Evolutionary conservation across 1,140 invertebrate genomes (phyloP), one percentile per base, ranked within the genome.

Genomic region (Drosophila bocqueti): DNA sequence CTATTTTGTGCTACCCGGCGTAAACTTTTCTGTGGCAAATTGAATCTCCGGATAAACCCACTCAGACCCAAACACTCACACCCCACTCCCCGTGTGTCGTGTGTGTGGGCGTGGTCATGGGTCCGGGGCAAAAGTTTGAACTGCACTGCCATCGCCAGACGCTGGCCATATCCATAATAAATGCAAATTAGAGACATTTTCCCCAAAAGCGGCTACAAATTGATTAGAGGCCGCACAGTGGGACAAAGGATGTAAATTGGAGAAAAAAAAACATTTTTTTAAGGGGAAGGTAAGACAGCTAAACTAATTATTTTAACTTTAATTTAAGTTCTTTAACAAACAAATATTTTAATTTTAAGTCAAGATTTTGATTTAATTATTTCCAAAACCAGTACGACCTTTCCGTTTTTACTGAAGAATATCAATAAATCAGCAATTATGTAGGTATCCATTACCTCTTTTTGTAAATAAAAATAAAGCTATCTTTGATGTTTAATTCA

Each of bases 111-210:
- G 84, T 87, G 84, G 77, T 61, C 64, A 10, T 68, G 54, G 57
- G 57, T 49, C 29, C 15, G 15, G 76, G 31, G 38, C 46, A 74
- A 82, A 89, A 81, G 73, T 84, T 87, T 85, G 74, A 83, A 85
- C 81, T 80, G 89, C 74, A 84, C 73, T 92, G 90, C 80, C 90
- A 92, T 50, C 58, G 77, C 57, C 90, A 92, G 90, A 91, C 85
- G 82, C 63, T 58, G 59, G 59, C 61, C 76, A 80, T 74, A 91
- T 91, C 87, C 83, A 92, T 91, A 90, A 92, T 92, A 92, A 92
- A 92, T 92, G 90, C 82, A 92, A 92, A 92, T 92, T 80, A 85
- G 91, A 81, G 72, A 79, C 86, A 90, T 92, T 83, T 85, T 79
- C 72, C 79, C 86, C 69, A 71, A 89, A 72, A 74, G 55, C 85